Evolutionary conservation across 2,797 vertebrate species (phyloP).

Genomic region (Numenius phaeopus): DNA sequence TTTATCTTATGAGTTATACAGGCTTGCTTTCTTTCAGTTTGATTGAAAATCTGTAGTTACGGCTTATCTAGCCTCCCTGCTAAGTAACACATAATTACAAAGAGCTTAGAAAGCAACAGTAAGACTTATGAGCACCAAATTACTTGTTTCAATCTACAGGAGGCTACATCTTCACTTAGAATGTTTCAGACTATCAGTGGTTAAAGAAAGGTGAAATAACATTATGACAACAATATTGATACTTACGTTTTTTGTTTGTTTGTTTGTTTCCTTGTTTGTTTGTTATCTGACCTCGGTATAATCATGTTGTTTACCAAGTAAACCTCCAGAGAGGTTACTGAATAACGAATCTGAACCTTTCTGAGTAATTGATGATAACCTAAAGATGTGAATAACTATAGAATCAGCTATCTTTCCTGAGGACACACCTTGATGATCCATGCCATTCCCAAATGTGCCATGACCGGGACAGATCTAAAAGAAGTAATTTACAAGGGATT

Average conservation of each 20-base stretch:
- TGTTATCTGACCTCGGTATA: neutral
- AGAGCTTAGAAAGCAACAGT: neutral
- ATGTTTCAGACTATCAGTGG: neutral
- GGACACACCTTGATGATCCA: neutral
- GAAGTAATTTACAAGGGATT: neutral
- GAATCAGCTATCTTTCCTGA: neutral
- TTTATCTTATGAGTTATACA: slow-evolving; percentile 22
- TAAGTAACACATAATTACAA: slow-evolving; percentile 18
- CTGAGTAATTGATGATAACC: neutral
- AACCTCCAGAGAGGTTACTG: neutral
- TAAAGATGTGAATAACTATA: neutral
- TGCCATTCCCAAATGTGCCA: neutral
- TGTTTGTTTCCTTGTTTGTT: neutral
- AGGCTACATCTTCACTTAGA: neutral
- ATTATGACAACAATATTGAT: neutral
- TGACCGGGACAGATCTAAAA: neutral
- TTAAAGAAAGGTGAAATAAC: neutral
- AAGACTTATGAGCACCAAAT: neutral
- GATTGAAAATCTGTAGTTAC: slow-evolving; percentile 13
- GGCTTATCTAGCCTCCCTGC: neutral
- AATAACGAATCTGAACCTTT: neutral
- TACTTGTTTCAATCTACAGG: neutral
- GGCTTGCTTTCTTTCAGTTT: neutral
- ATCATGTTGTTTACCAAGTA: neutral
- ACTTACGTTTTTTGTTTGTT: neutral